Evolutionary conservation across 2,797 vertebrate species (phyloP).

Genomic region (Oreochromis mossambicus): DNA sequence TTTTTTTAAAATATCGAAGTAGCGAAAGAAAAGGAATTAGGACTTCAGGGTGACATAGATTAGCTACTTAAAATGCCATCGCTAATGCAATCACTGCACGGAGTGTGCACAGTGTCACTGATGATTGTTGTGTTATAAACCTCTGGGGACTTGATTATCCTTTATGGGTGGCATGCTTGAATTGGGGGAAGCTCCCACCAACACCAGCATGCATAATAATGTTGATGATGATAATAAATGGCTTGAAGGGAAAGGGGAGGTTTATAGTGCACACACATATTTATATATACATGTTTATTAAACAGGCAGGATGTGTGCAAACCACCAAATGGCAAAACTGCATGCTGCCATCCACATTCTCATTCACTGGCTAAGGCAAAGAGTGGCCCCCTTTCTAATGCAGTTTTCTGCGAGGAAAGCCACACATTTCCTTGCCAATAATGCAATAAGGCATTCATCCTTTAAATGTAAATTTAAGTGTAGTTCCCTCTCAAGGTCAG

Average conservation of each 20-base stretch:
- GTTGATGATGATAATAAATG: not conserved
- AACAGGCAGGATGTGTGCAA: not conserved
- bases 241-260: not conserved
- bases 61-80: constrained; percentile 29
- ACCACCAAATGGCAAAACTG: not conserved
- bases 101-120: constrained; percentile 16
- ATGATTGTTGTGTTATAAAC: constrained; percentile 35
- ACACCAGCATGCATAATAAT: constrained; percentile 6
- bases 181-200: not conserved
- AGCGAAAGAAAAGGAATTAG: not conserved
- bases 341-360: not conserved
- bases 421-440: constrained; percentile 44
- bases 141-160: constrained; percentile 44
- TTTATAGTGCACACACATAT: not conserved
- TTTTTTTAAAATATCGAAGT: not conserved
- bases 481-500: constrained; percentile 64
- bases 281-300: not conserved
- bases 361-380: not conserved
- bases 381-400: not conserved
- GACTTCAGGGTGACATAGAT: not conserved
- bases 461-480: constrained; percentile 56
- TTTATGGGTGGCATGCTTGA: constrained; percentile 23
- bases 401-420: constrained; percentile 19
- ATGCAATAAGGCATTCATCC: constrained; percentile 55
- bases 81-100: constrained; percentile 45